Evolutionary conservation across 2,888 invertebrate species (phyloP), one percentile per base, ranked within the genome.

Genomic region (Drosophila rellima): DNA sequence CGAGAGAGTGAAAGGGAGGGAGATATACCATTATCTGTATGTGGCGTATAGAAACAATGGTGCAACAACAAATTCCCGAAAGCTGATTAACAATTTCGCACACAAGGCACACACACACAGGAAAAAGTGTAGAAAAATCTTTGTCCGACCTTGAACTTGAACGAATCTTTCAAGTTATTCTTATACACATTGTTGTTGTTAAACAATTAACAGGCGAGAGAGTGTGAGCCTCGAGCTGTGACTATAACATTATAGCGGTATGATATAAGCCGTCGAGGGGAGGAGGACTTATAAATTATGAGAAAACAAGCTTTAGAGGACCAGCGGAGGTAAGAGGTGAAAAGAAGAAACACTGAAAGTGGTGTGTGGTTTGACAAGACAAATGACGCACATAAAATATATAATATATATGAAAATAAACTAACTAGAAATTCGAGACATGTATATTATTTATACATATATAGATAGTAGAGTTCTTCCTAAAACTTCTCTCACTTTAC

Each of bases 111-210:
- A 61, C 48, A 50, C 29, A 29, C 33, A 61, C 40, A 60, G 40
- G 20, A 69, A 61, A 60, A 50, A 42, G 47, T 57, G 66, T 57
- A 71, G 70, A 74, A 70, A 69, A 74, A 72, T 75, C 62, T 75
- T 64, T 87, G 79, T 55, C 76, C 84, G 84, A 79, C 84, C 84
- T 84, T 84, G 84, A 84, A 84, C 84, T 84, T 84, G 84, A 81
- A 70, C 80, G 65, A 79, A 82, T 73, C 47, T 68, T 62, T 62
- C 72, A 67, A 65, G 63, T 62, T 73, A 65, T 61, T 63, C 51
- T 64, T 73, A 42, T 44, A 60, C 35, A 39, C 50, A 18, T 45
- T 64, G 48, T 51, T 60, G 59, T 48, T 63, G 61, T 54, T 56
- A 65, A 75, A 81, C 74, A 80, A 76, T 80, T 69, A 86, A 66